Evolutionary conservation across 2,113 vertebrate genomes (phyloP).

Genomic region (Hyperoodon ampullatus): DNA sequence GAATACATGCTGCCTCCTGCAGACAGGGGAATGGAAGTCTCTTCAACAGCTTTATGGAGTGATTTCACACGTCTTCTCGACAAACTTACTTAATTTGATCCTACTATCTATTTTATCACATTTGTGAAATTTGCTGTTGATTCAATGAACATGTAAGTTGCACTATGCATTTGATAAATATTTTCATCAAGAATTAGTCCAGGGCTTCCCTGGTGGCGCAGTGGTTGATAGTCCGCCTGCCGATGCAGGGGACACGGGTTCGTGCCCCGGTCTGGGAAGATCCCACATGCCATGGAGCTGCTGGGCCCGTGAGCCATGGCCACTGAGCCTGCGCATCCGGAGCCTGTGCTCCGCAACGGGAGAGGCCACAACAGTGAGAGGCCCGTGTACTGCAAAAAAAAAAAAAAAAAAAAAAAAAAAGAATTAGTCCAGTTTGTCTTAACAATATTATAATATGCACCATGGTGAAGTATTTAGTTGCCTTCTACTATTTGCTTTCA

Average conservation of each 20-base stretch:
- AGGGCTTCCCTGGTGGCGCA: background rate
- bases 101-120: background rate
- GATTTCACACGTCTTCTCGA: background rate
- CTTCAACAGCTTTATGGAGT: background rate
- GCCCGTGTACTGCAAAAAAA: too few species aligned
- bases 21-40: background rate
- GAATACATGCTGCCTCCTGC: background rate
- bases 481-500: constrained; percentile 4
- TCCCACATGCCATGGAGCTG: too few species aligned
- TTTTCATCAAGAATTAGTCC: background rate
- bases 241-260: too few species aligned
- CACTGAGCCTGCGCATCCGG: too few species aligned
- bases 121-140: background rate
- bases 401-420: background rate
- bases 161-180: background rate
- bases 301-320: too few species aligned
- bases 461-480: background rate
- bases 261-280: too few species aligned
- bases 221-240: too few species aligned
- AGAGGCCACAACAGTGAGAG: too few species aligned
- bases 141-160: background rate
- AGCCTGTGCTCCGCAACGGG: too few species aligned
- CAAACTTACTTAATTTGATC: background rate
- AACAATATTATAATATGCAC: background rate
- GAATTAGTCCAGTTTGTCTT: background rate